Conservation (phyloP, 2,888 invertebrate species). For the Endomychus coccineus region DNA sequence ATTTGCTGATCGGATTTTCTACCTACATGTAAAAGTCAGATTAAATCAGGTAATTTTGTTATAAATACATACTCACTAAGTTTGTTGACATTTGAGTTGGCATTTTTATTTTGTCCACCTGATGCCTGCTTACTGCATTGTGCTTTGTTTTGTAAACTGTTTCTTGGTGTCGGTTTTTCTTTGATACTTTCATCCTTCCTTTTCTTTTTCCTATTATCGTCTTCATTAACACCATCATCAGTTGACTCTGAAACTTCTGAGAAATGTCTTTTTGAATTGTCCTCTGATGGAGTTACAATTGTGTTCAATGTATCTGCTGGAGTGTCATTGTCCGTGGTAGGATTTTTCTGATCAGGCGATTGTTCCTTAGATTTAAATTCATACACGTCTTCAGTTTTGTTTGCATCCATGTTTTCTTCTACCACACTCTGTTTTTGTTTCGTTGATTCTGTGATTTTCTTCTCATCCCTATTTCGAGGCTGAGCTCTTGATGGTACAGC, state of each 20-base stretch:
- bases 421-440: slow-evolving; percentile 24
- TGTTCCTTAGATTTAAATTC: slow-evolving; percentile 54
- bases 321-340: slow-evolving; percentile 5
- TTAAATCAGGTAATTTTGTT: background rate
- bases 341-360: slow-evolving; percentile 38
- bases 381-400: slow-evolving; percentile 47
- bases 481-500: slow-evolving; percentile 40
- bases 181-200: slow-evolving; percentile 65
- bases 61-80: slow-evolving; percentile 25
- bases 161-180: slow-evolving; percentile 61
- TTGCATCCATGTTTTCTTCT: slow-evolving; percentile 33
- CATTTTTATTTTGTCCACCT: slow-evolving; percentile 38
- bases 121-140: slow-evolving; percentile 41
- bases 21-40: too few species aligned
- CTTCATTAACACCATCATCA: slow-evolving; percentile 61
- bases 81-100: slow-evolving; percentile 28
- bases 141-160: slow-evolving; percentile 43
- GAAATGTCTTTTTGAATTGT: slow-evolving; percentile 39
- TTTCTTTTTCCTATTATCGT: slow-evolving; percentile 65
- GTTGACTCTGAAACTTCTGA: slow-evolving; percentile 50
- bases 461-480: slow-evolving; percentile 52
- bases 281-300: slow-evolving; percentile 13
- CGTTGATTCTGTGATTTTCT: slow-evolving; percentile 41
- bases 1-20: too few species aligned
- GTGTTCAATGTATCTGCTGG: slow-evolving; percentile 10